A percentile compares a stretch with the other conserved stretches of the same genome.
phyloP scores from a whole-genome alignment of 2,113 vertebrate genomes.

The Verasper variegatus region DNA sequence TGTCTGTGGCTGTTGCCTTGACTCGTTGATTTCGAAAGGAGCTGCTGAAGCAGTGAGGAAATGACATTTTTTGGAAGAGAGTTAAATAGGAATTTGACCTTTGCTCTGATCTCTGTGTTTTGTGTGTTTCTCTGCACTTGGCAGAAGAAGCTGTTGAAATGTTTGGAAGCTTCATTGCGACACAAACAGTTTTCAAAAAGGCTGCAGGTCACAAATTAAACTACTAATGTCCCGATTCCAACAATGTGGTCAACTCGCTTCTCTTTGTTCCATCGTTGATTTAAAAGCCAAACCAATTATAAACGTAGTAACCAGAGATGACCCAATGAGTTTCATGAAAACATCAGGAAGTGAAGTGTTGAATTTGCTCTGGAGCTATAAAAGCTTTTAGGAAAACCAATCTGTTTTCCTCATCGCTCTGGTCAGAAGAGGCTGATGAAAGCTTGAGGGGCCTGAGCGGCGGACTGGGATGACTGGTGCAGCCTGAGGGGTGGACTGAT shows the following conservation, averaged over 20 bases:
- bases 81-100: background rate
- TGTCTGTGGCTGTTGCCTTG: background rate
- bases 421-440: conserved; percentile 42
- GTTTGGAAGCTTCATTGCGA: background rate
- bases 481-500: conserved; percentile 13
- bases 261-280: no score
- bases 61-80: background rate
- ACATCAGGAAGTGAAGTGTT: conserved; percentile 14
- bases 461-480: conserved; percentile 9
- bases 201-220: background rate
- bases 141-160: background rate
- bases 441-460: conserved; percentile 22
- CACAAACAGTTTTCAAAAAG: background rate
- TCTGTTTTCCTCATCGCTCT: background rate
- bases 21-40: background rate
- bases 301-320: no score
- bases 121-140: background rate
- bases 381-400: conserved; percentile 16
- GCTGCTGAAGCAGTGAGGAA: background rate
- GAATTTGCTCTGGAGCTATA: background rate
- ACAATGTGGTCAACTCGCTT: no score
- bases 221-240: no score
- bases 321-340: background rate
- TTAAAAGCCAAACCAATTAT: no score
- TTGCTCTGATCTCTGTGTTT: background rate